Evolutionary conservation across 53 echinoderm and acorn worm species (phyloP).

Genomic region (Echinometra lucunter): DNA sequence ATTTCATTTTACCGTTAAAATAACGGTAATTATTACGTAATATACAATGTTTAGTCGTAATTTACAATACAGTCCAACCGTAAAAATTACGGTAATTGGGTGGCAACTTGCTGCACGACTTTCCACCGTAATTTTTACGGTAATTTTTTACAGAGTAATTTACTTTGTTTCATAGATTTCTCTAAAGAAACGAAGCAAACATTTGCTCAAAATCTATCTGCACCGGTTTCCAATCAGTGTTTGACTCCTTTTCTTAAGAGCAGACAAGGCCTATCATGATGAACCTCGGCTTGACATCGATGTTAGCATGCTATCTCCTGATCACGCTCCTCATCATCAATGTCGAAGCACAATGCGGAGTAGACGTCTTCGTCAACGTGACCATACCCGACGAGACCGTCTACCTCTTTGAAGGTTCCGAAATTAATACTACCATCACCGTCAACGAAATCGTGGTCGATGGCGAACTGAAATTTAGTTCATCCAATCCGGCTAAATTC

Average conservation of each 20-base stretch:
- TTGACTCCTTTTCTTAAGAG: not conserved
- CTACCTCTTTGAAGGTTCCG: constrained; percentile 32
- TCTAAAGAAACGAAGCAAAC: not conserved
- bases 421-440: constrained; percentile 15
- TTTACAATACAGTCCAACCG: no score
- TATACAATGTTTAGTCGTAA: no score
- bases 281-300: not conserved
- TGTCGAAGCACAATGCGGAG: constrained; percentile 25
- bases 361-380: not conserved
- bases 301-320: constrained; percentile 21
- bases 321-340: not conserved
- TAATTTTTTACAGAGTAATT: no score
- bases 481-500: constrained; percentile 21
- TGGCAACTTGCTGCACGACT: no score
- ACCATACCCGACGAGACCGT: constrained; percentile 5
- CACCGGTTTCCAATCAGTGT: not conserved
- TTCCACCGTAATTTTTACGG: no score
- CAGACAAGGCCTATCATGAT: not conserved
- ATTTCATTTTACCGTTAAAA: no score
- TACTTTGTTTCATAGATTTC: not conserved
- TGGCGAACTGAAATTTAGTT: constrained; percentile 11
- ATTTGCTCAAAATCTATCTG: not conserved
- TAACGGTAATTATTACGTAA: no score
- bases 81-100: no score
- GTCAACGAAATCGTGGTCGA: constrained; percentile 16